Base-by-base conservation (phyloP, 2,797 vertebrate species). In the Remorina albescens region DNA sequence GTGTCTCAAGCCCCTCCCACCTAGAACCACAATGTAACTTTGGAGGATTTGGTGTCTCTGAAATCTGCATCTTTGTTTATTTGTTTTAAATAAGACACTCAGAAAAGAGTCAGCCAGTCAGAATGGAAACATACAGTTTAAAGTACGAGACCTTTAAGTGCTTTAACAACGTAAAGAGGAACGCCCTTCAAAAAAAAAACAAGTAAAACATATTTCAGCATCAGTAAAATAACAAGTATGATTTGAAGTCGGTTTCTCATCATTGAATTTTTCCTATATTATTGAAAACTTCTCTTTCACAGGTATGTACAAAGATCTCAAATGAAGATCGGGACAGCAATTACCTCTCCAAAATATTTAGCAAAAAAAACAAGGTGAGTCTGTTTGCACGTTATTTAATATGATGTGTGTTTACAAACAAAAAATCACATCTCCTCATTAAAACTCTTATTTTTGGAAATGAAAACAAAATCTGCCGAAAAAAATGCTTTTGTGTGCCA, bases 291-390 rank as follows among this genome's bases (percentile, higher is more conserved):
- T 72, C 23, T 71, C 32, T 70, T 68, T 72, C 12, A 15, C 79
- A 81, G 77, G 6, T 6, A 15, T 1, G 0, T 16, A 0, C 0
- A 0, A 0, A 42, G 16, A 1, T 7, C 2, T 42, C 15, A 6
- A 32, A 36, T 36, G 13, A 28, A 0, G 0, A 0, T 0, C n/a
- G n/a, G n/a, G 0, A 30, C 0, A 0, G 0, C 0, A 0, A 1
- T 1, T 46, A 37, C n/a, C 26, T 77, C 10, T 0, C 10, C 2
- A 74, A 53, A 15, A 3, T 86, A 21, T 51, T 81, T 0, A 54
- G 53, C 50, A 81, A 84, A 19, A 85, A 82, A 50, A 87, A 69
- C 49, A 93, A 94, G 91, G 94, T 94, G 32, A 11, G 83, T 83
- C 57, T 53, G 8, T 68, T 18, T 71, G 1, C 6, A 34, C 34